Base-by-base conservation (phyloP, 2,797 vertebrate genomes). In the Pelochelys cantorii region DNA sequence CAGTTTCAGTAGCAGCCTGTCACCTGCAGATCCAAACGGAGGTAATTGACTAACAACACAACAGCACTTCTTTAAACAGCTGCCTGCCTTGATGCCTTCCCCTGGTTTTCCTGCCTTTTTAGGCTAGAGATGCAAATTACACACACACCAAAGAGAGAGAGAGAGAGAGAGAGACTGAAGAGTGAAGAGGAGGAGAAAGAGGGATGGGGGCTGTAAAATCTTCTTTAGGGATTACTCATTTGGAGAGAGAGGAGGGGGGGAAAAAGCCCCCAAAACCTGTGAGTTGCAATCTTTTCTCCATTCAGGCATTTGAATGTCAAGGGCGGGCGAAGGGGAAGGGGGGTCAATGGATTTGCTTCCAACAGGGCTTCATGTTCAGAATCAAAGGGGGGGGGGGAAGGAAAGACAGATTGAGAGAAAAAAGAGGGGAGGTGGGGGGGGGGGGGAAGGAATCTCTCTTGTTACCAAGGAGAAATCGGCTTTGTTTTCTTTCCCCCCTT, bases 1-100 rank as follows among this genome's bases (percentile, higher is more conserved):
- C 97, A 97, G 92, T 96, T 97, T 98, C 96, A 98, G 93, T 77
- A 88, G 98, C 96, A 48, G 60, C 93, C 96, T 97, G 98, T 98
- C 98, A 98, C 96, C 94, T 95, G 91, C 96, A 97, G 98, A 96
- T 97, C 97, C 97, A 95, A 97, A 97, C 93, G 89, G 97, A 94
- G 97, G 97, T 84, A 90, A 90, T 23, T 65, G 92, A 89, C 90
- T 88, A 68, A 83, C 86, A 56, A 85, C 81, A 84, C 89, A 81
- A 87, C 81, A 48, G 92, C 84, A 62, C 75, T 93, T 81, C 95
- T 88, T 90, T 92, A 77, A 89, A 52, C 84, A 87, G 96, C 97
- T 65, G 92, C 68, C 52, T 59, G 23, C 93, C 92, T 54, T 71
- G 84, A 92, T 84, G 37, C 74, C 59, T 55, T 23, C 22, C 48